Base-by-base conservation (phyloP, 2,797 vertebrate species). In the Enteromius trimaculatus region DNA sequence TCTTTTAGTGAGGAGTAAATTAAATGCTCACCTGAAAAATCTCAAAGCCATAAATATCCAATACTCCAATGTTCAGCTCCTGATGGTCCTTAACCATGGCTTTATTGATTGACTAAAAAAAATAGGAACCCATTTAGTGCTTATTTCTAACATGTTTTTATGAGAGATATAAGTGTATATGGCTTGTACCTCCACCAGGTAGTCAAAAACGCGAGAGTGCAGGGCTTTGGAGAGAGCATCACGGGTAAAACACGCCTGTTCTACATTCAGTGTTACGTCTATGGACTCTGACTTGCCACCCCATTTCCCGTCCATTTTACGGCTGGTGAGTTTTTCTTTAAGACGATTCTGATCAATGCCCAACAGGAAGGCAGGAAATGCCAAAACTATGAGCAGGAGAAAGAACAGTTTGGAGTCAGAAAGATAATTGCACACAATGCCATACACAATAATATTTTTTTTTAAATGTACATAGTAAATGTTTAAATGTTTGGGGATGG, bases 11-110 rank as follows among this genome's bases (percentile, higher is more conserved):
- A 71, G 44, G 77, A 86, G 2, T 39, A 55, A n/a, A 74, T 34
- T 34, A 69, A 55, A 62, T 23, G 82, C 94, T 91, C 92, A 99
- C 98, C 93, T 98, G 97, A 91, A 99, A 99, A 91, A 99, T 99
- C 94, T 99, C 98, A 95, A 99, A 99, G 92, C 98, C 98, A 51
- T 99, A 99, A 91, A 99, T 99, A 91, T 99, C 98, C 88, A 99
- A 91, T 79, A 99, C 98, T 0, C 98, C 98, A 0, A 98, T 93
- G 86, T 97, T 99, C 75, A 97, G 94, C 85, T 98, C 97, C 90
- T 99, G 95, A 6, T 96, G 96, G 85, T 97, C 95, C 87, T 99
- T 99, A 91, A 98, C 96, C 96, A 99, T 95, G 64, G 98, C 98
- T 90, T 97, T 98, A 92, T 99, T 99, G 91, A 99, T 98, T 47